phyloP scores from a whole-genome alignment of 1,140 invertebrate genomes.

The Potamilus streckersoni region DNA sequence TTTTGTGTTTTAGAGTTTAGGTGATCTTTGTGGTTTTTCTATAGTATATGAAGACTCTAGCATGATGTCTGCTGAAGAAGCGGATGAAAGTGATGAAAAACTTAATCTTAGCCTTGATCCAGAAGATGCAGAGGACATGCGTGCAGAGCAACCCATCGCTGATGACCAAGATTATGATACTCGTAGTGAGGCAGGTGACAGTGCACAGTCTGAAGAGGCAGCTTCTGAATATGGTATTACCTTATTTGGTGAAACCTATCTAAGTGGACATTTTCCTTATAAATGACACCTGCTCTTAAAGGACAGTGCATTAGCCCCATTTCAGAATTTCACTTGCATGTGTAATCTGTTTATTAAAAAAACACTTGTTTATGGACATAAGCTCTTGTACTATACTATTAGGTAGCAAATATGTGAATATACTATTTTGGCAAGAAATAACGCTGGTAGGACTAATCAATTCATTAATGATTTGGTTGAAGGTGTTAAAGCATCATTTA shows the following conservation, averaged over 20 bases:
- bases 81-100: conserved; percentile 19
- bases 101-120: conserved; percentile 1
- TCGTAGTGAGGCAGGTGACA: conserved; percentile 56
- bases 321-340: neutral
- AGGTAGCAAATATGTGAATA: too few species aligned
- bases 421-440: too few species aligned
- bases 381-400: too few species aligned
- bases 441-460: too few species aligned
- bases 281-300: neutral
- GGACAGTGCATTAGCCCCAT: neutral
- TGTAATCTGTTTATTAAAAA: neutral
- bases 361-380: neutral
- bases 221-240: conserved; percentile 22
- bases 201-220: conserved; percentile 19
- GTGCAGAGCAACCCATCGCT: conserved; percentile 35
- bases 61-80: conserved; percentile 9
- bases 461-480: too few species aligned
- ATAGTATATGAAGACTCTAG: conserved; percentile 15
- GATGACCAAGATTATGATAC: conserved; percentile 58
- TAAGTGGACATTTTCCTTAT: neutral
- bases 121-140: conserved; percentile 9
- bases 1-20: neutral
- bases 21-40: neutral
- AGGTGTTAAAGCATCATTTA: too few species aligned
- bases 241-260: neutral